Conservation (phyloP, 2,888 invertebrate species). For the Tetragonisca angustula region DNA sequence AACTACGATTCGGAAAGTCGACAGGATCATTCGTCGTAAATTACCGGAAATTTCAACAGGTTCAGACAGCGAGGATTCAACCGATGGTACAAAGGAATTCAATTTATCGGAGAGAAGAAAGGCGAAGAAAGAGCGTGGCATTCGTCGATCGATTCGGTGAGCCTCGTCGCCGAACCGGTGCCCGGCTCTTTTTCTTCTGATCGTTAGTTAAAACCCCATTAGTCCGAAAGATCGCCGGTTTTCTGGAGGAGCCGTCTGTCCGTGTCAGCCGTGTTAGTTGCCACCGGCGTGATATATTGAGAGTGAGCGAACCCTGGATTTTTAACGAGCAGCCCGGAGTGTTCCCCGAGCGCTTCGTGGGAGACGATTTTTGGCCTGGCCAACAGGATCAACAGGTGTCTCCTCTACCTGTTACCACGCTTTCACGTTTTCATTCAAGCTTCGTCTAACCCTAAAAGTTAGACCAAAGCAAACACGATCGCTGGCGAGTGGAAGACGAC, state of each 20-base stretch:
- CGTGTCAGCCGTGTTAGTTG: conserved; percentile 78
- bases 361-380: conserved; percentile 70
- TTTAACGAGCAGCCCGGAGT: conserved; percentile 70
- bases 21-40: not conserved
- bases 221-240: conserved; percentile 76
- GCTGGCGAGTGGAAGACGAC: not conserved
- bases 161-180: conserved; percentile 14
- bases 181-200: conserved; percentile 61
- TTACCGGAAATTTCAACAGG: not conserved
- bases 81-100: conserved; percentile 48
- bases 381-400: conserved; percentile 80
- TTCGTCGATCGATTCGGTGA: conserved; percentile 43
- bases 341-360: conserved; percentile 48
- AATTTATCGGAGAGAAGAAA: conserved; percentile 31
- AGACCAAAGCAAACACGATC: conserved; percentile 37
- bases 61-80: conserved; percentile 15
- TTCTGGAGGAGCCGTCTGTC: conserved; percentile 73
- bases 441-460: conserved; percentile 70
- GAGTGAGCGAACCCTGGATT: conserved; percentile 71
- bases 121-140: not conserved
- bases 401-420: conserved; percentile 71
- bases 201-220: conserved; percentile 82
- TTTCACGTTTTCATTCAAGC: conserved; percentile 66
- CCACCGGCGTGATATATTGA: conserved; percentile 80
- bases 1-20: not conserved